A percentile compares a stretch with the other conserved stretches of the same genome.
These are phyloP conservation scores for Phocoena phocoena DNA, from an alignment of 2,113 vertebrate genomes.

Conservation along the genomic window DNA sequence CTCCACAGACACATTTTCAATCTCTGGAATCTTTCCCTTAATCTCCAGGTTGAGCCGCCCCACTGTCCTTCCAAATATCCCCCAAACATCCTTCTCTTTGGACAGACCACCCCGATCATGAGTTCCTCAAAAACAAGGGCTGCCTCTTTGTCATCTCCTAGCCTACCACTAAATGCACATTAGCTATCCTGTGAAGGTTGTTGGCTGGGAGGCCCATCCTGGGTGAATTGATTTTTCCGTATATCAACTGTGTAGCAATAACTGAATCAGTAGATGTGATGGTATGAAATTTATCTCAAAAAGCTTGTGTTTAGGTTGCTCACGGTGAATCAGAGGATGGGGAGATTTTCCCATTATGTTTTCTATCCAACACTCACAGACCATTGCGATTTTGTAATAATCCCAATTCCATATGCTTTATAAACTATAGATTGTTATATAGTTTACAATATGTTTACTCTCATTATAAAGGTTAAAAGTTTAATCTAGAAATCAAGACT, in stretches of 20 bases:
- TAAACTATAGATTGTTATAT: not conserved
- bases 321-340: not conserved
- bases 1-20: rapidly evolving
- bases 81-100: not conserved
- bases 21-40: not conserved
- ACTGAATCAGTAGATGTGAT: not conserved
- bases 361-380: not conserved
- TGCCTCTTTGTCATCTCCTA: not conserved
- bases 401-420: not conserved
- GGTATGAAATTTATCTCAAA: not conserved
- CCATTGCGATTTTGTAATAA: not conserved
- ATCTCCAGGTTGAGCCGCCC: not conserved
- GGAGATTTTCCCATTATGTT: not conserved
- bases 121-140: not conserved
- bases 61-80: not conserved
- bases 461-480: not conserved
- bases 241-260: not conserved
- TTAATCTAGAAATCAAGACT: not conserved
- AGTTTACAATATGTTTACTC: not conserved
- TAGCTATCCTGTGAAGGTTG: not conserved
- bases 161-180: not conserved
- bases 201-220: rapidly evolving
- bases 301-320: not conserved
- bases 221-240: not conserved
- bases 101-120: not conserved